These are phyloP conservation scores for Channa striata DNA, from an alignment of 2,797 vertebrate genomes.

Conservation along the genomic window DNA sequence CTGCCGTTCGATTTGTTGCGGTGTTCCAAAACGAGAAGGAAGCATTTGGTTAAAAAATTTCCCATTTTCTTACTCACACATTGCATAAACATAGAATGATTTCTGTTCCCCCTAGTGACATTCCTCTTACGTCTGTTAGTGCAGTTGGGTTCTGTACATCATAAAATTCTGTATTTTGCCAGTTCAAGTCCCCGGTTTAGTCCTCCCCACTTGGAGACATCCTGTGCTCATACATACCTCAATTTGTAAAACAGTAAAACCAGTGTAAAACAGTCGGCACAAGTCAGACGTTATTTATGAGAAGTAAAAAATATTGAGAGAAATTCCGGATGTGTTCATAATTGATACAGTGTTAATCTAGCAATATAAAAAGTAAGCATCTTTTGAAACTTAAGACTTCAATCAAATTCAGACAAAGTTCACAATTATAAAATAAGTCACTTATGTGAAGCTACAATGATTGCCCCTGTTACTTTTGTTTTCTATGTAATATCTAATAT, in stretches of 20 bases:
- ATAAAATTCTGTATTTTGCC: constrained; percentile 10
- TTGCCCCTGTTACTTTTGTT: not conserved
- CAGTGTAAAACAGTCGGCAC: too few relatives aligned
- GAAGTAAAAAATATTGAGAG: too few relatives aligned
- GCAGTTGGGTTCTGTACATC: constrained; percentile 3
- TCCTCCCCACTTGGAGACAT: too few relatives aligned
- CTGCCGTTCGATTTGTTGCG: constrained; percentile 60
- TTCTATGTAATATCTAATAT: not conserved
- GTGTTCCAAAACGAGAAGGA: constrained; percentile 54
- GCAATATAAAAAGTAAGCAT: not conserved
- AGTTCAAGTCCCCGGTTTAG: constrained; percentile 17
- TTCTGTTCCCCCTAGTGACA: constrained; percentile 25
- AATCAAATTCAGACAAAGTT: not conserved
- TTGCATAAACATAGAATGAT: constrained; percentile 35
- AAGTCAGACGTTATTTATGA: too few relatives aligned
- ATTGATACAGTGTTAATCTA: not conserved
- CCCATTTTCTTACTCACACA: constrained; percentile 39
- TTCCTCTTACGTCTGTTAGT: constrained; percentile 13
- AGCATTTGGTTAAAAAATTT: constrained; percentile 62
- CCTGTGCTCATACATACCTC: too few relatives aligned
- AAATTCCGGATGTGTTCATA: not conserved
- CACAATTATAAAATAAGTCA: not conserved
- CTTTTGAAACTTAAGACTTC: not conserved
- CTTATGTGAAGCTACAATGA: not conserved
- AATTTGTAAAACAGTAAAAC: too few relatives aligned